Base-by-base conservation (phyloP, 1,140 invertebrate genomes). In the Drosophila subobscura region DNA sequence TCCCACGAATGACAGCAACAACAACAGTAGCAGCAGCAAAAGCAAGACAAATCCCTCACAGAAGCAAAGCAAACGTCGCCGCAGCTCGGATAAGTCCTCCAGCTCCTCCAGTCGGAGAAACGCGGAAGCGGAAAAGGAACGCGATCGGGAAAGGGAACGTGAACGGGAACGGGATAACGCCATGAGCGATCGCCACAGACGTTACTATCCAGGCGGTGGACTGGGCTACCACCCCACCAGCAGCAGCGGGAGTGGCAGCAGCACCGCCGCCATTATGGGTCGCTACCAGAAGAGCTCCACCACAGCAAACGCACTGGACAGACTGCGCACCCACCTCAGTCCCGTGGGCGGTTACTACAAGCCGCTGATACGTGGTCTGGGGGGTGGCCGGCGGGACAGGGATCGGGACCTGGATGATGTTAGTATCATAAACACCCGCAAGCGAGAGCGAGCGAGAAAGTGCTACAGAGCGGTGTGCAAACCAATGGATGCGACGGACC, bases 271-370 rank as follows among this genome's bases (percentile, higher is more conserved):
- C 23, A 16, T 77, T 5, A 72, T 85, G 72, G 75, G 71, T 20
- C 85, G 89, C 60, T 91, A 91, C 40, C 89, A 91, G 49, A 91
- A 91, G 72, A 91, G 89, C 60, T 80, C 81, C 14, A 91, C 90
- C 6, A 79, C 89, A 27, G 86, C 90, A 23, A 88, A 65, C 37
- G 89, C 91, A n/a, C 71, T 91, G 37, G 89, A 90, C 83, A 83
- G 91, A 51, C 54, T 92, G 63, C 89, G 90, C 12, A 84, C 83
- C 44, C 89, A 91, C 77, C 59, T 91, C n/a, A 91, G 91, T 52
- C 91, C 91, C 14, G 81, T 91, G 33, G 63, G 74, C 8, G 64
- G 79, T n/a, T 91, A 92, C 72, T 92, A 91, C 52, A 92, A 91
- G 64, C 91, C 91, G 2, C 27, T 91, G 6, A 85, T 91, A 53